These are phyloP conservation scores for Augiades crinisus DNA, from an alignment of 2,888 invertebrate genomes.

Conservation along the genomic window DNA sequence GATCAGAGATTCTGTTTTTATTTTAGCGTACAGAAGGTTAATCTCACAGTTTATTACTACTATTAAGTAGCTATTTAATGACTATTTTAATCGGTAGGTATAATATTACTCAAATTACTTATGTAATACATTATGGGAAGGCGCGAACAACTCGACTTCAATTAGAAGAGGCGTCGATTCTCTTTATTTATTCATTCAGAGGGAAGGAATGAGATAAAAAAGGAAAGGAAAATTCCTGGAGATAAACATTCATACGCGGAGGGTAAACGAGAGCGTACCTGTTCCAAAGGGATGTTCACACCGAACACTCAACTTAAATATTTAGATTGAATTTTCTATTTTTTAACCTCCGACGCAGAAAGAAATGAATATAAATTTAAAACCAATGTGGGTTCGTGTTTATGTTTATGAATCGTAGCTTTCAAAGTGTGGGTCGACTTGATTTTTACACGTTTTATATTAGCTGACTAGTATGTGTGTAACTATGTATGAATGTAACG, in stretches of 20 bases:
- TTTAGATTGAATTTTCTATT: not conserved
- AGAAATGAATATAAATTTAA: too few relatives aligned
- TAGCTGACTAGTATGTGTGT: too few relatives aligned
- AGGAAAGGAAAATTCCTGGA: slow-evolving; percentile 48
- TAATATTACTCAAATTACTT: slow-evolving; percentile 42
- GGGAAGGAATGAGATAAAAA: slow-evolving; percentile 55
- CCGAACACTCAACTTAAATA: slow-evolving; percentile 4
- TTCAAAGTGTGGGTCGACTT: too few relatives aligned
- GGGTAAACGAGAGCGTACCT: slow-evolving; percentile 28
- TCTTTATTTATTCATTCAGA: slow-evolving; percentile 65
- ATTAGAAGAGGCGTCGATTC: slow-evolving; percentile 55
- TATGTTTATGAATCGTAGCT: too few relatives aligned
- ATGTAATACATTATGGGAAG: slow-evolving; percentile 31
- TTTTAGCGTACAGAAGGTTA: too few relatives aligned
- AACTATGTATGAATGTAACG: too few relatives aligned
- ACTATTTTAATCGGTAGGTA: slow-evolving; percentile 48
- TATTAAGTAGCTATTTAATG: too few relatives aligned
- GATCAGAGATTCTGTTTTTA: too few relatives aligned
- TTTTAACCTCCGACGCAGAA: too few relatives aligned
- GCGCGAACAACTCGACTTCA: slow-evolving; percentile 53
- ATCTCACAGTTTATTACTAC: too few relatives aligned
- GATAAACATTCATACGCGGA: slow-evolving; percentile 59
- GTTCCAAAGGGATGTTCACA: slow-evolving; percentile 10
- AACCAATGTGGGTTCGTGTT: too few relatives aligned
- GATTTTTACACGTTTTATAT: too few relatives aligned